Conservation (phyloP, 2,888 invertebrate species). For the Perithous albicinctus region DNA sequence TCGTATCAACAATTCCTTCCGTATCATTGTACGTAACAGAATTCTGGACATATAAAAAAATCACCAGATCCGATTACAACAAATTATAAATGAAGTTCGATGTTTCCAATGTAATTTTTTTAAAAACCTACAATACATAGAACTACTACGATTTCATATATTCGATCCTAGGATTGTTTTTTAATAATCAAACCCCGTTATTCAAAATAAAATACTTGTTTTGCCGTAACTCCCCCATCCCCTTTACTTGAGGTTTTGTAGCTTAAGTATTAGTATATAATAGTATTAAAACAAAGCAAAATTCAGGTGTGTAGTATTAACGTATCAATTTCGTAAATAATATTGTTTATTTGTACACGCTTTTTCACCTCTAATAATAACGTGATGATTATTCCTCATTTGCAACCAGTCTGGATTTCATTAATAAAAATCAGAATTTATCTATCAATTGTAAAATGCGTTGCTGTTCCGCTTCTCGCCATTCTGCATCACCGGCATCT, state of each 20-base stretch:
- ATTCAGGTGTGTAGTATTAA: background rate
- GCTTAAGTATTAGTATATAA: background rate
- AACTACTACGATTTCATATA: no score
- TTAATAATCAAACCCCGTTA: no score
- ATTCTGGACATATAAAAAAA: no score
- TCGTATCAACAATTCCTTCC: no score
- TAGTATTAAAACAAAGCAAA: background rate
- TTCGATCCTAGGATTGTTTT: no score
- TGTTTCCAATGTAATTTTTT: no score
- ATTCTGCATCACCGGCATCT: constrained; percentile 93
- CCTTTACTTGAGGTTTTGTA: background rate
- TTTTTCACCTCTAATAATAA: background rate
- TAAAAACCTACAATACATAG: no score
- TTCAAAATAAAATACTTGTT: no score
- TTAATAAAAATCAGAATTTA: constrained; percentile 90
- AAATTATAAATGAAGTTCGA: no score
- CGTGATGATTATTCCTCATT: constrained; percentile 1
- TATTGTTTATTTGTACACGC: constrained; percentile 26
- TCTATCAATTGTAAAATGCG: constrained; percentile 96
- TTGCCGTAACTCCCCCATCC: no score
- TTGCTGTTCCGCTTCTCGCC: constrained; percentile 95
- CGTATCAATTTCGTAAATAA: background rate
- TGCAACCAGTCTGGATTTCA: background rate
- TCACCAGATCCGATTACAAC: no score
- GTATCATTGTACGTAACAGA: no score